A percentile compares a stretch with the other conserved stretches of the same genome.
Conservation (phyloP, 64 coral and sea anemone genomes). For the Astreopora myriophthalma region DNA sequence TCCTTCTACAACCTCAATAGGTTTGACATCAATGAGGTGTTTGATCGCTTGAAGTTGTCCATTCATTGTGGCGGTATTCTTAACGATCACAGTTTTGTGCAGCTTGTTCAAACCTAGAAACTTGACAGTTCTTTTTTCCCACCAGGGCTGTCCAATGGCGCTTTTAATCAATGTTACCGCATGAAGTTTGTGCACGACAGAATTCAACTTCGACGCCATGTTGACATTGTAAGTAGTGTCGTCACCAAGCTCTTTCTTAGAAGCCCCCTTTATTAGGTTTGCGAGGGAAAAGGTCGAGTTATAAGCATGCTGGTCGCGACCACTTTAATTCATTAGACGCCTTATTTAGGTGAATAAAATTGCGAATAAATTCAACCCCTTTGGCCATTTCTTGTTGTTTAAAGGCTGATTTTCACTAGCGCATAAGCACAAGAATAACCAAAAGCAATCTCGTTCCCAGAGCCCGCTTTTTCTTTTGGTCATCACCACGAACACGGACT, state of each 20-base stretch:
- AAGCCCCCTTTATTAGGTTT: no score
- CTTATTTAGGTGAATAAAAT: no score
- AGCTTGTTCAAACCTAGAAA: conserved; percentile 89
- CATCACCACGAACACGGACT: no score
- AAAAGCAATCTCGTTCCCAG: no score
- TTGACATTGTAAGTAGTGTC: conserved; percentile 18
- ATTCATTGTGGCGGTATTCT: conserved; percentile 90
- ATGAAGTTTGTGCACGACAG: conserved; percentile 78
- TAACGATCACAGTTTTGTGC: conserved; percentile 90
- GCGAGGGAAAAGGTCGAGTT: no score
- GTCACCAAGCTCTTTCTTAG: background rate
- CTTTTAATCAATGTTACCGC: conserved; percentile 89
- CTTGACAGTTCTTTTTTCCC: conserved; percentile 97
- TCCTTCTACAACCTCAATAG: conserved; percentile 44
- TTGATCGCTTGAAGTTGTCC: conserved; percentile 88
- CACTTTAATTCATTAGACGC: no score
- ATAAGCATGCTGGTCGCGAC: no score
- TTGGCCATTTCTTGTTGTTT: no score
- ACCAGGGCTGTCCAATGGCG: conserved; percentile 88
- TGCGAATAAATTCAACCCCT: no score
- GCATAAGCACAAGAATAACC: no score
- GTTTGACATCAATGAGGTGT: conserved; percentile 91
- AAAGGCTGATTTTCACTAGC: no score
- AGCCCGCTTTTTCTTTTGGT: no score
- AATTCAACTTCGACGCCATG: conserved; percentile 72